These are phyloP conservation scores for Protonemura montana DNA, from an alignment of 2,888 invertebrate species.

Conservation along the genomic window DNA sequence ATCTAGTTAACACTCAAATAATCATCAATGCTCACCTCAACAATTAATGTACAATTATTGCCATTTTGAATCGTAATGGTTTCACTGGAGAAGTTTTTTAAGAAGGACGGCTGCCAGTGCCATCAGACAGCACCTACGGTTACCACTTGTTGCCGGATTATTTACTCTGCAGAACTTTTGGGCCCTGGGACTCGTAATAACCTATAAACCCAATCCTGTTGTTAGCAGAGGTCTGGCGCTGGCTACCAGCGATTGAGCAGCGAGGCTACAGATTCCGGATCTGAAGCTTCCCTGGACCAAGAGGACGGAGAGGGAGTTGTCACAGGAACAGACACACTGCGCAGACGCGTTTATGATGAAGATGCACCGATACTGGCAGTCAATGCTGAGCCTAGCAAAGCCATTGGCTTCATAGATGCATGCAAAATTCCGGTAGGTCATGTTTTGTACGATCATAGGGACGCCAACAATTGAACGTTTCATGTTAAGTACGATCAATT, in stretches of 20 bases:
- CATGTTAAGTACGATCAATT: not conserved
- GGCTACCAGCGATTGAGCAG: not conserved
- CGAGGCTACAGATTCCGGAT: not conserved
- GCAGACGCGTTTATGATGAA: conserved; percentile 57
- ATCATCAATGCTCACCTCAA: too few relatives aligned
- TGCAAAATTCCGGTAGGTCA: conserved; percentile 75
- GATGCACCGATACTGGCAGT: conserved; percentile 57
- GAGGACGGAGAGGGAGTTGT: not conserved
- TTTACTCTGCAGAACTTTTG: too few relatives aligned
- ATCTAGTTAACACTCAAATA: too few relatives aligned
- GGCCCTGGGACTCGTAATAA: too few relatives aligned
- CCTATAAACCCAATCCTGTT: too few relatives aligned
- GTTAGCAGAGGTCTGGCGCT: not conserved
- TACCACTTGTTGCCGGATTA: too few relatives aligned
- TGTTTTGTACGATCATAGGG: too few relatives aligned
- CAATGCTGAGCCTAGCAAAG: conserved; percentile 58
- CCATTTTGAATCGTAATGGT: too few relatives aligned
- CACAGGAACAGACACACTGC: conserved; percentile 32
- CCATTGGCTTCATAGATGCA: conserved; percentile 81
- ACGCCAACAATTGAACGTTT: conserved; percentile 30
- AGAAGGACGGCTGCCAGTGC: too few relatives aligned
- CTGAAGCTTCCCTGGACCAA: not conserved
- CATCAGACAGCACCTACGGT: too few relatives aligned
- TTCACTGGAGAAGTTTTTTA: too few relatives aligned
- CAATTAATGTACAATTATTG: too few relatives aligned